A percentile compares a stretch with the other conserved stretches of the same genome.
Evolutionary conservation across 1,140 invertebrate species (phyloP).

Genomic region (Drosophila tani): DNA sequence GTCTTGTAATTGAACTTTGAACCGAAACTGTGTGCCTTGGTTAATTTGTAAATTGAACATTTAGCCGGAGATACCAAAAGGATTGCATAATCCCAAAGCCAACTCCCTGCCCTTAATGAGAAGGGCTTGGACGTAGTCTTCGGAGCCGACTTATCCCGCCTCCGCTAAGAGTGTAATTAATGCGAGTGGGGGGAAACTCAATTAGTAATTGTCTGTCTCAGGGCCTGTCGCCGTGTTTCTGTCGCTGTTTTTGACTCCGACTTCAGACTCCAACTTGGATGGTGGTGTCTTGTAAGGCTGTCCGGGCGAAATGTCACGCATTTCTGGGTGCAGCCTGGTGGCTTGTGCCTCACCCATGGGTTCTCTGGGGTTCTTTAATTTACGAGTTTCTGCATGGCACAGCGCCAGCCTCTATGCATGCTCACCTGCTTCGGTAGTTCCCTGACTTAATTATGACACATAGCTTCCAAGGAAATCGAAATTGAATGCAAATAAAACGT

Average conservation of each 20-base stretch:
- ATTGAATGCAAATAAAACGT: conserved; percentile 18
- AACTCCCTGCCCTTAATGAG: conserved; percentile 62
- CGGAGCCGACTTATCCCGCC: conserved; percentile 5
- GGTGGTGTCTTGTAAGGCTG: conserved; percentile 45
- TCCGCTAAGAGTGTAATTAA: conserved; percentile 39
- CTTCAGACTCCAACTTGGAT: conserved; percentile 1
- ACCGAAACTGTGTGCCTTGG: conserved; percentile 48
- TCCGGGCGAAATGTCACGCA: conserved; percentile 73
- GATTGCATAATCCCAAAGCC: conserved; percentile 47
- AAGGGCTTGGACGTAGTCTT: conserved; percentile 20
- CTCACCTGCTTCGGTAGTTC: conserved; percentile 55
- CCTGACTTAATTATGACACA: conserved; percentile 54
- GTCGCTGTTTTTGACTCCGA: conserved; percentile 26
- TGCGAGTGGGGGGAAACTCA: conserved; percentile 44
- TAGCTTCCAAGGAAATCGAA: conserved; percentile 15
- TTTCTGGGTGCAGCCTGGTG: conserved; percentile 71
- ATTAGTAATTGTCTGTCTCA: conserved; percentile 53
- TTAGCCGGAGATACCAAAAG: conserved; percentile 56
- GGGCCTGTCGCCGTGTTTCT: conserved; percentile 36
- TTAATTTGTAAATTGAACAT: conserved; percentile 60
- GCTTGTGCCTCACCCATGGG: conserved; percentile 61
- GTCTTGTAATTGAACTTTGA: conserved; percentile 71
- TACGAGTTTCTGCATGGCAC: conserved; percentile 1
- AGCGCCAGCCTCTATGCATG: conserved; percentile 35
- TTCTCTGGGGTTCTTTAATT: conserved; percentile 9